Conservation (phyloP, 2,113 vertebrate species). For the Dryoscopus gambensis region DNA sequence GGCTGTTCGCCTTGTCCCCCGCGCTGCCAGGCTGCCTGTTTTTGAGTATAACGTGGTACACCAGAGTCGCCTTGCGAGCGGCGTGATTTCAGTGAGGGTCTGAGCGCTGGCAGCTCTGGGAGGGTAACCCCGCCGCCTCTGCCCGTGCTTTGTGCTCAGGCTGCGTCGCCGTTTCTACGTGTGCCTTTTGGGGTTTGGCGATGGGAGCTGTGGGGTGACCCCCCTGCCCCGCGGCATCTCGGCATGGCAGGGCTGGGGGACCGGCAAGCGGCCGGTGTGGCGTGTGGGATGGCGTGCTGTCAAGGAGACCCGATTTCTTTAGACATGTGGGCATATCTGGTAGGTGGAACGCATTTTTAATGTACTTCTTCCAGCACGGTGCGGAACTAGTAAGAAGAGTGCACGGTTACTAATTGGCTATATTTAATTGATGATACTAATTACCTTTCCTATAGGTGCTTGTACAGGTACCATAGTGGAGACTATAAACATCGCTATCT, state of each 20-base stretch:
- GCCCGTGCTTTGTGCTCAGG: neutral
- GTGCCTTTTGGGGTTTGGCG: neutral
- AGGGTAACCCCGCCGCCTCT: neutral
- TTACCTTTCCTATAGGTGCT: neutral
- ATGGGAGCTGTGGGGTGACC: neutral
- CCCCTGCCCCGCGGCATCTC: neutral
- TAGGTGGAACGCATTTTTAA: neutral
- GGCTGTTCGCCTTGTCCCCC: neutral
- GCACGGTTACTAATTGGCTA: neutral
- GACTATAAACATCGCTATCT: neutral
- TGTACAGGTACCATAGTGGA: neutral
- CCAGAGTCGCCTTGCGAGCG: neutral
- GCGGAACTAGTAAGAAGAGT: neutral
- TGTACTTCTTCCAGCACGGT: neutral
- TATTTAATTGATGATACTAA: neutral
- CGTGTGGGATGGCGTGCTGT: neutral
- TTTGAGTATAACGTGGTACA: neutral
- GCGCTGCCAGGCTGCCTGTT: neutral
- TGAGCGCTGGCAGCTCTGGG: neutral
- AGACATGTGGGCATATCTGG: neutral
- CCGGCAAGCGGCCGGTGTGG: neutral
- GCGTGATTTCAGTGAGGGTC: neutral
- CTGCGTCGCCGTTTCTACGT: neutral
- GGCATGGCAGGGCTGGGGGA: neutral
- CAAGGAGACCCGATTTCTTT: neutral